Evolutionary conservation across 1,140 invertebrate genomes (phyloP).

Genomic region (Armadillidium nasatum): DNA sequence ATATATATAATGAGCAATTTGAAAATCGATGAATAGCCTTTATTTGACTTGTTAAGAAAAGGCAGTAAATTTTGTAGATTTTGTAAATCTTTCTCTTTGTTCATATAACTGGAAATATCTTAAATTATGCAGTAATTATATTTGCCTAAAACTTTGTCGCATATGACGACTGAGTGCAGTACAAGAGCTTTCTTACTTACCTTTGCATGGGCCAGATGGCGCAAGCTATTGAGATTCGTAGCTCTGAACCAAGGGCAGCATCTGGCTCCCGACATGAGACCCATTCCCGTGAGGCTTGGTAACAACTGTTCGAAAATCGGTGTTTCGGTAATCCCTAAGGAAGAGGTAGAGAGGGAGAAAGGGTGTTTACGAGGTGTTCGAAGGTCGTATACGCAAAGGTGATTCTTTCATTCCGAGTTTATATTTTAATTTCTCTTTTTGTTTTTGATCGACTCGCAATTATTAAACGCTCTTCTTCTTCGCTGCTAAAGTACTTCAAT

Average conservation of each 20-base stretch:
- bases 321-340: neutral
- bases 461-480: no score
- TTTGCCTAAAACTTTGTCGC: neutral
- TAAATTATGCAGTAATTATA: no score
- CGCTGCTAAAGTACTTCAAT: no score
- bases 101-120: no score
- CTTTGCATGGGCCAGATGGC: neutral
- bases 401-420: neutral
- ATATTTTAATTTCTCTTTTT: no score
- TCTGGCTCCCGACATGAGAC: neutral
- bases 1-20: neutral
- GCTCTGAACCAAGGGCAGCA: neutral
- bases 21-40: neutral
- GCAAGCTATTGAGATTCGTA: neutral
- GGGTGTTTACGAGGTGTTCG: neutral
- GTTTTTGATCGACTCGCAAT: no score
- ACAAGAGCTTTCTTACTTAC: neutral
- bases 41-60: neutral
- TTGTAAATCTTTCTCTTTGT: neutral
- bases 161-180: neutral
- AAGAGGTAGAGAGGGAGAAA: neutral
- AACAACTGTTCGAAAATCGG: conserved; percentile 7
- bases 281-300: neutral
- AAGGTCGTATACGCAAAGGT: neutral
- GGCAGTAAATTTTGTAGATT: neutral